A percentile compares a stretch with the other conserved stretches of the same genome.
Evolutionary conservation across 2,888 invertebrate species (phyloP).

Genomic region (Meganola albula): DNA sequence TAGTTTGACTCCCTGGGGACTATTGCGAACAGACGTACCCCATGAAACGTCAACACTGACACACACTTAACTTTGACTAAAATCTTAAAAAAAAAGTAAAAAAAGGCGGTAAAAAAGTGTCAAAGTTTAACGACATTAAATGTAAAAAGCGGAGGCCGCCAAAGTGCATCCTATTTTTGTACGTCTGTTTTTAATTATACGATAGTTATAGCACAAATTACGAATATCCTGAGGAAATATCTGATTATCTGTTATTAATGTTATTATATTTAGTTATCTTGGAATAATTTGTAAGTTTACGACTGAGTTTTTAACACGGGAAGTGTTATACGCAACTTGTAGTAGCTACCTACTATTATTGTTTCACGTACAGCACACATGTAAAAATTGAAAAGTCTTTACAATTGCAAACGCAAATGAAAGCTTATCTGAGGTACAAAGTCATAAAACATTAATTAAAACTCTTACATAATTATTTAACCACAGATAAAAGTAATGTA

Average conservation of each 20-base stretch:
- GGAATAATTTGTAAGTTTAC: constrained; percentile 38
- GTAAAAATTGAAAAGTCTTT: too few species aligned
- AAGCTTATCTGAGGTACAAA: too few species aligned
- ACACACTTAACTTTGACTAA: constrained; percentile 45
- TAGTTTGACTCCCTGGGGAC: constrained; percentile 21
- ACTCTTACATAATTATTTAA: too few species aligned
- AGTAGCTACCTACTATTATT: too few species aligned
- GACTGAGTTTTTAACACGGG: constrained; percentile 15
- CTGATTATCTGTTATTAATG: constrained; percentile 47
- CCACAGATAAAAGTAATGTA: too few species aligned
- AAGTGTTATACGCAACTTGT: too few species aligned
- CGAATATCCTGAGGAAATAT: constrained; percentile 64
- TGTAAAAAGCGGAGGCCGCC: constrained; percentile 43
- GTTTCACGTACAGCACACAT: too few species aligned
- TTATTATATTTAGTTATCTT: too few species aligned
- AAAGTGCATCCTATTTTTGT: constrained; percentile 33
- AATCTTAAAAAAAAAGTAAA: constrained; percentile 35
- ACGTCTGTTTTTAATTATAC: constrained; percentile 62
- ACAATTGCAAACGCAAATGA: too few species aligned
- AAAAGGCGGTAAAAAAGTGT: constrained; percentile 56
- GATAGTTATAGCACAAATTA: constrained; percentile 53
- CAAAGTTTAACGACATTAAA: constrained; percentile 56
- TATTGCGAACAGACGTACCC: constrained; percentile 9
- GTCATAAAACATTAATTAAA: too few species aligned
- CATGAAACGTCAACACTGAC: constrained; percentile 37